Base-by-base conservation (phyloP, 1,140 invertebrate genomes). In the Orussus abietinus region DNA sequence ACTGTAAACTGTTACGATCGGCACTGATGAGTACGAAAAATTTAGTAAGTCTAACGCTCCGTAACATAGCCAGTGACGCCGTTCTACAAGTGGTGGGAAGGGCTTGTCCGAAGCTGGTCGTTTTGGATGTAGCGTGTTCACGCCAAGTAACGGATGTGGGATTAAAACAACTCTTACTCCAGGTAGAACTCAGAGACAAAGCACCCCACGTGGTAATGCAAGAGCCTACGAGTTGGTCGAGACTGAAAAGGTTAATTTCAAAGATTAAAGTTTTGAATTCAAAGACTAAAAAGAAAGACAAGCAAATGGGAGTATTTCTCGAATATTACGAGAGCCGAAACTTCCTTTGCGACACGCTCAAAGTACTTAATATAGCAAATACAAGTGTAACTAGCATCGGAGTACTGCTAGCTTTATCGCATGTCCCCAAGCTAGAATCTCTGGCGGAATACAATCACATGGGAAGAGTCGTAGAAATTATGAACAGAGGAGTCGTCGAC, bases 401-500 rank as follows among this genome's bases (percentile, higher is more conserved):
- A 0, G 64, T 76, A 3, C 38, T 75, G 3, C 36, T 74, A 2
- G 68, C 69, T 2, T 36, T 76, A 4, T 57, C 70, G 31, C 64
- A 74, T 30, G 62, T 71, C 10, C 64, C 72, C 0, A 52, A 52
- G 11, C 37, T 77, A 6, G 67, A 75, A 48, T 75, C 72, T 0
- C 34, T 77, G 18, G 74, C 70, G 0, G 74, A 76, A 14, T 76
- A 76, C 41, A 67, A 50, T 32, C 66, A 76, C 41, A 69, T 75
- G 43, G 71, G 67, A 2, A 47, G 64, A 11, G 72, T 74, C 0
- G 52, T 75, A 0, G 72, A 76, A 31, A 64, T 74, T 3, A 65
- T 74, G 56, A 66, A 64, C 25, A 42, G 57, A 36, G 57, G 56
- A 15, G 42, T 63, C 0, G 51, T 63, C 6, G 57, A 55, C 13